phyloP scores from a whole-genome alignment of 2,113 vertebrate genomes.

The Cervus canadensis region DNA sequence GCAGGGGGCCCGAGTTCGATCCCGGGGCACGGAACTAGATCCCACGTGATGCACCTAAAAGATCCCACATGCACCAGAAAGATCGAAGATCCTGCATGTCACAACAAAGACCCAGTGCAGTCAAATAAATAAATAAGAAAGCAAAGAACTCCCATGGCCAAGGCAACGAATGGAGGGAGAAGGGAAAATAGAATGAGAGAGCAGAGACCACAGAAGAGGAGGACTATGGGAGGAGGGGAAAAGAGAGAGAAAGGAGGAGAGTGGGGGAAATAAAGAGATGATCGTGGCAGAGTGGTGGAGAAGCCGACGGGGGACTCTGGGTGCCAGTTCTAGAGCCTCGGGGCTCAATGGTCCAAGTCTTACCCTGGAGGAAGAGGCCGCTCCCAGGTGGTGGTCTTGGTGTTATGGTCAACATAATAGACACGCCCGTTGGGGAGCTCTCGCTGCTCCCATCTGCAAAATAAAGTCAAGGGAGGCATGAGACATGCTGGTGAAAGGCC shows the following conservation, averaged over 20 bases:
- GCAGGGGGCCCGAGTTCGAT: background rate
- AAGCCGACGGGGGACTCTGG: background rate
- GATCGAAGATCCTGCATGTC: background rate
- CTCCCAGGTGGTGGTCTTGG: conserved; percentile 99
- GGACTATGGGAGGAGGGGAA: background rate
- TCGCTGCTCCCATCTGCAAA: conserved; percentile 94
- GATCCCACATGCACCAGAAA: background rate
- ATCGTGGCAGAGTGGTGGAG: no score
- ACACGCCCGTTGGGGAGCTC: conserved; percentile 94
- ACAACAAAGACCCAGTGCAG: background rate
- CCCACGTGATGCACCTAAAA: background rate
- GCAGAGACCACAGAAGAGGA: background rate
- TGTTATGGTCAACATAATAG: conserved; percentile 99
- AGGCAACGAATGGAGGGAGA: background rate
- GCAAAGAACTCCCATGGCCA: background rate
- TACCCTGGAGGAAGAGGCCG: conserved; percentile 96
- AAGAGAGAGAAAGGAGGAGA: background rate
- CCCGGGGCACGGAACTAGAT: background rate
- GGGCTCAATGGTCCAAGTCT: conserved; percentile 15
- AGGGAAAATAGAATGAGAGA: background rate
- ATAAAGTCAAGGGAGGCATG: background rate
- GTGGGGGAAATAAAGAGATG: background rate
- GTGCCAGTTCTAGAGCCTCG: background rate
- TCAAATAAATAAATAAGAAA: background rate
- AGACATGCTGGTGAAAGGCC: background rate